Conservation (phyloP, 2,888 invertebrate species). For the Lottia gigantea region DNA sequence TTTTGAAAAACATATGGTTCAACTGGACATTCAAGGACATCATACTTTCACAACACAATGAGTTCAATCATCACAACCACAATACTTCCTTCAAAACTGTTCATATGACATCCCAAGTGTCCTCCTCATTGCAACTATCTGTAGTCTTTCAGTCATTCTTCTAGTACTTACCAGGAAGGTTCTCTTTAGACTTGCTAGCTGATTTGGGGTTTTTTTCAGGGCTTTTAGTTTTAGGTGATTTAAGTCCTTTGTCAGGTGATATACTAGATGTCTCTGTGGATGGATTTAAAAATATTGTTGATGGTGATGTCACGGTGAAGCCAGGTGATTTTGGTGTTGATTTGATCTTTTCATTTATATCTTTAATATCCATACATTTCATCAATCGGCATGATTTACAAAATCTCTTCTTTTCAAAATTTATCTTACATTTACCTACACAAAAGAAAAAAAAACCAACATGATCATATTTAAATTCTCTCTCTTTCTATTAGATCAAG, state of each 20-base stretch:
- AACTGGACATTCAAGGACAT: too few species aligned
- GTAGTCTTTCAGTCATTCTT: not conserved
- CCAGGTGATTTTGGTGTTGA: not conserved
- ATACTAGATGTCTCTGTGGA: not conserved
- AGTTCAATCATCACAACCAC: too few species aligned
- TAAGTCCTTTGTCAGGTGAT: not conserved
- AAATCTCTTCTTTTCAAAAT: conserved; percentile 25
- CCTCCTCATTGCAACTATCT: too few species aligned
- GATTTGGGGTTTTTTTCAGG: not conserved
- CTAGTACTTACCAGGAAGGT: not conserved
- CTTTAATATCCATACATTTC: conserved; percentile 72
- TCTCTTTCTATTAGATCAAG: not conserved
- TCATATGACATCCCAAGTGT: too few species aligned
- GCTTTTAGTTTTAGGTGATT: not conserved
- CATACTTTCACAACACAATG: too few species aligned
- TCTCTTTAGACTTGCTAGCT: not conserved
- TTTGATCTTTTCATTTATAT: not conserved
- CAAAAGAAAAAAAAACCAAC: too few species aligned
- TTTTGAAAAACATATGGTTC: too few species aligned
- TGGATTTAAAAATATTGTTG: not conserved
- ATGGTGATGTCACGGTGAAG: not conserved
- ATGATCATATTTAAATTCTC: not conserved
- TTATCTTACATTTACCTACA: conserved; percentile 35
- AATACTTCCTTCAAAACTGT: too few species aligned
- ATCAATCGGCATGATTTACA: conserved; percentile 90